These are phyloP conservation scores for Pelecanoides urinatrix DNA, from an alignment of 2,113 vertebrate genomes.

Conservation along the genomic window DNA sequence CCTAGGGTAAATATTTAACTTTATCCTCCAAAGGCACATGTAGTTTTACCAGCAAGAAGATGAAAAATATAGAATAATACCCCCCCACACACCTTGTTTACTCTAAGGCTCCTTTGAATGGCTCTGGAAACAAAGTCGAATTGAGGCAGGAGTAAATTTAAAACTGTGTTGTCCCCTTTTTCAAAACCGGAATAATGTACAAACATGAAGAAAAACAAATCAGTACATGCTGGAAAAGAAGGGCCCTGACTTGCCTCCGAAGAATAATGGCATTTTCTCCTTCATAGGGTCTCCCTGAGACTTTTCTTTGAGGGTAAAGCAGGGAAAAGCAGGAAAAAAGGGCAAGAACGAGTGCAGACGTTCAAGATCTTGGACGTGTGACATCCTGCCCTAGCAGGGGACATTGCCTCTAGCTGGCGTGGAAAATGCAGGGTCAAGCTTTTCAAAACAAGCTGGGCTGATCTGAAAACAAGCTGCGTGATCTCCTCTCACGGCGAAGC, in stretches of 20 bases:
- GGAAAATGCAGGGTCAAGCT: neutral
- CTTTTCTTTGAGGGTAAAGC: neutral
- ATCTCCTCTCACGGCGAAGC: neutral
- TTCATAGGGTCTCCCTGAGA: neutral
- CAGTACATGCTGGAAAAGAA: neutral
- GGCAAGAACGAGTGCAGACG: neutral
- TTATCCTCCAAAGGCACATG: neutral
- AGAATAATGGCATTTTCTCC: neutral
- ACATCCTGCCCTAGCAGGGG: slow-evolving; percentile 8
- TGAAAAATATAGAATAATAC: slow-evolving; percentile 4
- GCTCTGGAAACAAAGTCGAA: neutral
- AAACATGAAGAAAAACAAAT: neutral
- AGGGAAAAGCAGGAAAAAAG: neutral
- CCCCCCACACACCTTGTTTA: neutral
- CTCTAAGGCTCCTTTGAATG: neutral
- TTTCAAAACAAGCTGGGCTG: slow-evolving; percentile 27
- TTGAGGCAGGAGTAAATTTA: neutral
- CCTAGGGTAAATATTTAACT: slow-evolving; percentile 62
- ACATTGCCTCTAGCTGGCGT: neutral
- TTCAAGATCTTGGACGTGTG: neutral
- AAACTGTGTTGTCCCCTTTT: neutral
- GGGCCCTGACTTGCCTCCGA: accelerated
- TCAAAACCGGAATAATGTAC: neutral
- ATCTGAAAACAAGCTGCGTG: neutral
- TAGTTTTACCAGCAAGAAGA: neutral